A percentile compares a stretch with the other conserved stretches of the same genome.
Evolutionary conservation across 2,888 invertebrate genomes (phyloP).

Genomic region (Trichogramma evanescens): DNA sequence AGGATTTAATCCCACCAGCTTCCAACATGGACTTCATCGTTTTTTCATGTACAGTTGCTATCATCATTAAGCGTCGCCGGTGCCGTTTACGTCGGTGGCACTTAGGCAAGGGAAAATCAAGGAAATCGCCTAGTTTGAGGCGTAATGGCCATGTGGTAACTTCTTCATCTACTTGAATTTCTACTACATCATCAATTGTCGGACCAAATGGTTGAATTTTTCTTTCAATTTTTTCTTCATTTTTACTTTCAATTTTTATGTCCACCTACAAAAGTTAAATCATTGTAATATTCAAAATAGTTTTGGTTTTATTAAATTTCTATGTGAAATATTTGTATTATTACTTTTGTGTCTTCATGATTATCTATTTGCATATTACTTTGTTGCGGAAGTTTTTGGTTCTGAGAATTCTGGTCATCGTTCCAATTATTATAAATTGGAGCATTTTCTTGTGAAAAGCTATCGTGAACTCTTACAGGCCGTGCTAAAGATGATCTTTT

Average conservation of each 20-base stretch:
- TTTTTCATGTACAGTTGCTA: conserved; percentile 29
- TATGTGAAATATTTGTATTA: no score
- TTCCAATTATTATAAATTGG: conserved; percentile 20
- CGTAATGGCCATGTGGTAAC: conserved; percentile 36
- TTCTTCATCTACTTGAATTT: conserved; percentile 24
- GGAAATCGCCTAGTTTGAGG: conserved; percentile 39
- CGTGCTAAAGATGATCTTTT: conserved; percentile 41
- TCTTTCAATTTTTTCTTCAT: not conserved
- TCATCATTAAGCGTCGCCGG: conserved; percentile 29
- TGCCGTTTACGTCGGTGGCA: conserved; percentile 32
- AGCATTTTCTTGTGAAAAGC: conserved; percentile 29
- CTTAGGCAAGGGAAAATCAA: conserved; percentile 37
- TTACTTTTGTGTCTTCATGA: not conserved
- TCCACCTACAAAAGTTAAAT: no score
- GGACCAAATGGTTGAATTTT: conserved; percentile 13
- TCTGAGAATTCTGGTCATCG: conserved; percentile 1
- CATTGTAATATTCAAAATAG: no score
- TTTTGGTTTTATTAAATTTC: no score
- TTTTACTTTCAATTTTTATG: no score
- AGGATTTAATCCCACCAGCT: conserved; percentile 24
- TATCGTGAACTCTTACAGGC: conserved; percentile 40
- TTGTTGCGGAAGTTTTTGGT: not conserved
- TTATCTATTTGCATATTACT: no score
- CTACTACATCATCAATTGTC: conserved; percentile 16
- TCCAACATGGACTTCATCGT: conserved; percentile 35